A percentile compares a stretch with the other conserved stretches of the same genome.
These are phyloP conservation scores for Chloroceryle inda DNA, from an alignment of 2,797 vertebrate genomes.

Conservation along the genomic window DNA sequence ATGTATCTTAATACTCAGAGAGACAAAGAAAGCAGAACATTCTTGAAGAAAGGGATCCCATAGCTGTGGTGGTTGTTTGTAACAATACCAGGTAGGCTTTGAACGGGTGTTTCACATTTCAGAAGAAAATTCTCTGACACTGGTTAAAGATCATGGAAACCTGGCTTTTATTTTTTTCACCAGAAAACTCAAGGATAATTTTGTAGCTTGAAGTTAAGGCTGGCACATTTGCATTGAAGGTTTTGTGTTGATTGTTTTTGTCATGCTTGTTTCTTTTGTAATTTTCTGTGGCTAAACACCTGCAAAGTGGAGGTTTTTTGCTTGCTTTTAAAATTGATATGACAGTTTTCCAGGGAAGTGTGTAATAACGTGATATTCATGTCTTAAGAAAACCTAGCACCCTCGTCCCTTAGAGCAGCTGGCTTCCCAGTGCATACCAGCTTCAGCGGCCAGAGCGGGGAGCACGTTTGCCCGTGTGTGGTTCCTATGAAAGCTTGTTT, in stretches of 20 bases:
- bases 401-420: neutral
- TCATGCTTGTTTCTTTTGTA: neutral
- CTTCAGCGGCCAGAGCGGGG: neutral
- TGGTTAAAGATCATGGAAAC: neutral
- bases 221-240: neutral
- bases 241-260: neutral
- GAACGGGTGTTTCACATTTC: neutral
- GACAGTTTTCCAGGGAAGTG: neutral
- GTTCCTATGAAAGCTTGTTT: neutral
- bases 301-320: neutral
- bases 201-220: neutral
- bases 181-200: neutral
- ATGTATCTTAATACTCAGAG: neutral
- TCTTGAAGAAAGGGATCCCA: neutral
- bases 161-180: neutral
- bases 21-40: neutral
- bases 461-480: fast-evolving
- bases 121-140: neutral
- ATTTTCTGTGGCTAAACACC: neutral
- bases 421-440: neutral
- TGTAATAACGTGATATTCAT: neutral
- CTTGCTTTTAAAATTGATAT: neutral
- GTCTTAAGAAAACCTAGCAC: neutral
- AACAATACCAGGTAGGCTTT: neutral
- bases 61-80: neutral